Conservation (phyloP, 2,888 invertebrate species). For the Allophyes oxyacanthae region DNA sequence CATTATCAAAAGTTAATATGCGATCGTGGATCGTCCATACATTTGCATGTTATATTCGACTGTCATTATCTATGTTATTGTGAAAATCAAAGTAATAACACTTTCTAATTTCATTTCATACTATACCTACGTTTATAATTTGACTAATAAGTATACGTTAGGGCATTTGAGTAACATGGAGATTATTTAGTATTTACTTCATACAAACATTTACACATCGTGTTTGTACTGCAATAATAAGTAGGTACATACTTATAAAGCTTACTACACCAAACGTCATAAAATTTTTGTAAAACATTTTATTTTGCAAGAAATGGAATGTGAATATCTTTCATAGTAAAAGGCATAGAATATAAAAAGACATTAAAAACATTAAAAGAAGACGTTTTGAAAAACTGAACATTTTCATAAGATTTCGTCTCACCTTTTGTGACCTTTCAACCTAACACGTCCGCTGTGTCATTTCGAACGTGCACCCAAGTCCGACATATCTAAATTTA, state of each 20-base stretch:
- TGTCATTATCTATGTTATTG: slow-evolving; percentile 69
- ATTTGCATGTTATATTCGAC: slow-evolving; percentile 75
- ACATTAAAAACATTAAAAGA: too few species aligned
- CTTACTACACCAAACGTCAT: too few species aligned
- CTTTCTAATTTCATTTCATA: slow-evolving; percentile 69
- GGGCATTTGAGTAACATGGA: slow-evolving; percentile 1
- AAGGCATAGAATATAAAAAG: too few species aligned
- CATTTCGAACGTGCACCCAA: not conserved
- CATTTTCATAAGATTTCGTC: not conserved
- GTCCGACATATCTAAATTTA: slow-evolving; percentile 6
- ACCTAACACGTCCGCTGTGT: not conserved
- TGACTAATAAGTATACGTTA: slow-evolving; percentile 34
- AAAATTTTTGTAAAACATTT: too few species aligned
- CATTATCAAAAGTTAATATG: slow-evolving; percentile 64
- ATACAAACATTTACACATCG: slow-evolving; percentile 15
- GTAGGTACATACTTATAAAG: too few species aligned
- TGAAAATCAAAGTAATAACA: slow-evolving; percentile 67
- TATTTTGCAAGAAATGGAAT: too few species aligned
- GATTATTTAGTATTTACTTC: slow-evolving; percentile 12
- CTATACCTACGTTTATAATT: slow-evolving; percentile 52
- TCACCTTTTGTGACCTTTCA: not conserved
- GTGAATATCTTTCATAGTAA: too few species aligned
- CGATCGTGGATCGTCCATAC: slow-evolving; percentile 69
- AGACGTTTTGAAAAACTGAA: not conserved
- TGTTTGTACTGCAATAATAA: not conserved